Conservation (phyloP, 2,113 vertebrate species). For the Paradoxurus hermaphroditus region DNA sequence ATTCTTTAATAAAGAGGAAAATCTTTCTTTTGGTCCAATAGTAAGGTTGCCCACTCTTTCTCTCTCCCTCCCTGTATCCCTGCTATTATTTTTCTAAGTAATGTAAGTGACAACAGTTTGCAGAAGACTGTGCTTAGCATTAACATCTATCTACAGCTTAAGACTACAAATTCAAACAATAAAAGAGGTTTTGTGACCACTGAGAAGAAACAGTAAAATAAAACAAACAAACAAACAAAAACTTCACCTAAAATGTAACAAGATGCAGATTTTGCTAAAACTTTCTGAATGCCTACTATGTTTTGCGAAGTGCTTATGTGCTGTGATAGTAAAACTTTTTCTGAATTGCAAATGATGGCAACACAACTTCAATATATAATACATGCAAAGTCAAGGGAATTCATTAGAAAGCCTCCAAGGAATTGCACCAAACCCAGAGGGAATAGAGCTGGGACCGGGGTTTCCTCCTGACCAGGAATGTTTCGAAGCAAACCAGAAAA, state of each 20-base stretch:
- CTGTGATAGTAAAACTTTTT: neutral
- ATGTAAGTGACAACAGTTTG: neutral
- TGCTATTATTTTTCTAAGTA: neutral
- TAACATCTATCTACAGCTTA: neutral
- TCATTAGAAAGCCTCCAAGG: neutral
- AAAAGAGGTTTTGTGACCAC: neutral
- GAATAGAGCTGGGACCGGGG: neutral
- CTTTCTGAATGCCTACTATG: neutral
- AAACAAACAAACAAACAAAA: neutral
- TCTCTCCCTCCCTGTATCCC: no score
- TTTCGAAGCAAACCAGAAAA: neutral
- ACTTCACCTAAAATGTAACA: neutral
- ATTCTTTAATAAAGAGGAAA: constrained; percentile 26
- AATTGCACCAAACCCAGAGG: neutral
- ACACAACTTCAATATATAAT: neutral
- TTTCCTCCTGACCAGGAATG: neutral
- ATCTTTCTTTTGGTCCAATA: neutral
- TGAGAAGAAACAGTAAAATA: neutral
- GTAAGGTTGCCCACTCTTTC: neutral
- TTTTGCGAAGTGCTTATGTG: neutral
- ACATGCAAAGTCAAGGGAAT: neutral
- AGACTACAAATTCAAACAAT: neutral
- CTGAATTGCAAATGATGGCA: neutral
- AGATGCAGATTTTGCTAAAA: neutral
- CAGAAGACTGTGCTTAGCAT: neutral